Percentiles rank a stretch among this genome's conserved stretches.
These are phyloP conservation scores for Lepilemur septentrionalis DNA, from an alignment of 2,797 vertebrate genomes.

Conservation along the genomic window DNA sequence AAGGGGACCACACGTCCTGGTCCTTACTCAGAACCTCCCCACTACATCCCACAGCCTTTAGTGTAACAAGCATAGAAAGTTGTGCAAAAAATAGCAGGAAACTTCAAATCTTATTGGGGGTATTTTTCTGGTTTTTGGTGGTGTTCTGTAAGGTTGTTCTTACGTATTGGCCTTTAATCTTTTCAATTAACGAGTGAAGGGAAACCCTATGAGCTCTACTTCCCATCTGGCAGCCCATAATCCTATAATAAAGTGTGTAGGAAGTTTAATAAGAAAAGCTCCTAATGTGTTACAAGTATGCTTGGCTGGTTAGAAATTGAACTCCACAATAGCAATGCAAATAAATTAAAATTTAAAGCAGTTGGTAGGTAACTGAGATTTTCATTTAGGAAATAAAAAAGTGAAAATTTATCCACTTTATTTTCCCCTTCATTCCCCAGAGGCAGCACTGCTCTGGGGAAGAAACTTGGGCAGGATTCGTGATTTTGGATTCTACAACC, in stretches of 20 bases:
- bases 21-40: background rate
- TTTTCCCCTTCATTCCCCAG: background rate
- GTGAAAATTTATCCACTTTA: background rate
- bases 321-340: slow-evolving; percentile 64
- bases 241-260: background rate
- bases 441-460: background rate
- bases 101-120: background rate
- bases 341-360: slow-evolving; percentile 58
- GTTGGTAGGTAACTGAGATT: slow-evolving; percentile 27
- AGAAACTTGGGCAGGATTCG: background rate
- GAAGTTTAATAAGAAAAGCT: slow-evolving; percentile 66
- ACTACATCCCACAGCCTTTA: rapidly evolving
- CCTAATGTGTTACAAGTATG: slow-evolving; percentile 63
- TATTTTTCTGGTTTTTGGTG: background rate
- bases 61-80: background rate
- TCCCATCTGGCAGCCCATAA: background rate
- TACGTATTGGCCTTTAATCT: background rate
- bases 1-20: background rate
- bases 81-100: background rate
- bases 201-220: background rate
- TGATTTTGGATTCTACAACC: background rate
- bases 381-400: slow-evolving; percentile 54
- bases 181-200: background rate
- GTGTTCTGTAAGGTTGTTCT: background rate
- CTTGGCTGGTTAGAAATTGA: slow-evolving; percentile 66